phyloP scores from a whole-genome alignment of 2,797 vertebrate genomes.

The Myotis vivesi region DNA sequence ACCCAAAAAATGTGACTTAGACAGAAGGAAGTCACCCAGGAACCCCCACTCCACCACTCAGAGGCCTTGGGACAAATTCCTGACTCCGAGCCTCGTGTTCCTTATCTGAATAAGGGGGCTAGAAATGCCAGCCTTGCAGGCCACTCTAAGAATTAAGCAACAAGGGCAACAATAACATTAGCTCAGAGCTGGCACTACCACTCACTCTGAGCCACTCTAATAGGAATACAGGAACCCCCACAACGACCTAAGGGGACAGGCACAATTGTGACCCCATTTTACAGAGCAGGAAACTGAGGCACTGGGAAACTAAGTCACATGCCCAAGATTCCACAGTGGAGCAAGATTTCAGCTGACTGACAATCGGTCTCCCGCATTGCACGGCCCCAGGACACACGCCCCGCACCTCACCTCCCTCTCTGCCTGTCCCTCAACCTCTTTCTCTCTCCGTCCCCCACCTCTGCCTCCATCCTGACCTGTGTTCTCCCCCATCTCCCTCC shows the following conservation, averaged over 20 bases:
- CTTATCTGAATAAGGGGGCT: background rate
- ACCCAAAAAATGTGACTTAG: background rate
- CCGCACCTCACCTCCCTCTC: background rate
- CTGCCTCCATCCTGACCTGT: slow-evolving; percentile 80
- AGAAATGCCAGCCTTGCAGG: background rate
- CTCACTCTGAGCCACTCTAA: rapidly evolving
- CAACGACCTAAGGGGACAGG: background rate
- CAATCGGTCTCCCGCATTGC: background rate
- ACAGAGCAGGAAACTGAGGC: background rate
- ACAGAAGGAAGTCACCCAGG: rapidly evolving
- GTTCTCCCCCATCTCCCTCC: slow-evolving; percentile 75
- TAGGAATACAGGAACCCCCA: background rate
- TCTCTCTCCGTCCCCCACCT: background rate
- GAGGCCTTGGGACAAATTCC: background rate
- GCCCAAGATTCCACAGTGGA: background rate
- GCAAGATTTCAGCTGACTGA: background rate
- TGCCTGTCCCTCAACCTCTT: background rate
- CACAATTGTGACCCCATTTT: background rate
- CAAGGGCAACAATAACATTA: rapidly evolving
- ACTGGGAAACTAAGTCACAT: background rate
- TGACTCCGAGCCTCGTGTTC: background rate
- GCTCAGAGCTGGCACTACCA: background rate
- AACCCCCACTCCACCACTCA: background rate
- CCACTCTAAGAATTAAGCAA: background rate
- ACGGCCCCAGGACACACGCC: rapidly evolving